Conservation (phyloP, 2,113 vertebrate genomes). For the Zosterops lateralis region DNA sequence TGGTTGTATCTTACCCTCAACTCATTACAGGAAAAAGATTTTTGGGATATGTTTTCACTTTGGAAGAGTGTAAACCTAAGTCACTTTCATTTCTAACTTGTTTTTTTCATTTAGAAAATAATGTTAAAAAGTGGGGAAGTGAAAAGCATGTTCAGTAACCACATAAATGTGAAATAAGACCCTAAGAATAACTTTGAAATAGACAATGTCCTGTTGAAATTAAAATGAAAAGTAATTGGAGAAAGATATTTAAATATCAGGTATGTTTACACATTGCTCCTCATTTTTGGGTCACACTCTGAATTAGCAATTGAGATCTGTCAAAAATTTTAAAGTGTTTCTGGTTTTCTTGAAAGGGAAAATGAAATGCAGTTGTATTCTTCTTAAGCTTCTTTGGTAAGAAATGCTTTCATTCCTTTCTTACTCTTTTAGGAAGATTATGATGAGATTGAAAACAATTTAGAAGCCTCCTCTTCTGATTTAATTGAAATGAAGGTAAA, state of each 20-base stretch:
- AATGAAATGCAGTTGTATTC: background rate
- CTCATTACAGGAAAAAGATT: background rate
- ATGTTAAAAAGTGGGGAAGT: background rate
- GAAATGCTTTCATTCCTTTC: background rate
- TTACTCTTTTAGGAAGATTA: constrained; percentile 66
- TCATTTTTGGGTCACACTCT: background rate
- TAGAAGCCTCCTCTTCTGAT: constrained; percentile 68
- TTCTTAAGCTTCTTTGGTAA: background rate
- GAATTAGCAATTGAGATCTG: background rate
- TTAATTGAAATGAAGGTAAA: constrained; percentile 77
- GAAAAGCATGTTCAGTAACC: background rate
- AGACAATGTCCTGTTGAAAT: background rate
- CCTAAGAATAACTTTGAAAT: background rate
- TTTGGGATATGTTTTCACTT: background rate
- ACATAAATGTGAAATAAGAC: background rate
- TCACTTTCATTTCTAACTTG: background rate
- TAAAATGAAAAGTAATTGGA: background rate
- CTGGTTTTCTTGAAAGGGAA: background rate
- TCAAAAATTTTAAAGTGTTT: background rate
- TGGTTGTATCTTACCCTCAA: background rate
- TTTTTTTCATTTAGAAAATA: background rate
- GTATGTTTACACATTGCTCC: background rate
- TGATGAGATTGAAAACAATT: constrained; percentile 68
- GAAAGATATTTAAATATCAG: background rate
- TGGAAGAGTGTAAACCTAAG: background rate